These are phyloP conservation scores for Callionymus lyra DNA, from an alignment of 2,113 vertebrate species.

Conservation along the genomic window DNA sequence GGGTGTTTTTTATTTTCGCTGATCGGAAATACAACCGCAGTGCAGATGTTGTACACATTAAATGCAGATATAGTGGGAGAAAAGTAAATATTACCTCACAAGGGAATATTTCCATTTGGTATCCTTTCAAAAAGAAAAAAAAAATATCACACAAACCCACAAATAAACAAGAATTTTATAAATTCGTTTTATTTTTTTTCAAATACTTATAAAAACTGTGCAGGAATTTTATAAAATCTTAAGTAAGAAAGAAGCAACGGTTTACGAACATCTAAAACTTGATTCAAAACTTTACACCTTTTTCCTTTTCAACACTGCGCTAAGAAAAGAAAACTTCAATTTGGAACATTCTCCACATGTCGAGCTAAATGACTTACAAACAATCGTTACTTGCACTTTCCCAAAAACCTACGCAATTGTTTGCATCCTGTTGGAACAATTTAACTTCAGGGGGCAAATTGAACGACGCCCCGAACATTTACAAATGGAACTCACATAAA, in stretches of 20 bases:
- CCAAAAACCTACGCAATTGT: conserved; percentile 18
- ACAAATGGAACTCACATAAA: conserved; percentile 20
- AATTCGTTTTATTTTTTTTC: conserved; percentile 48
- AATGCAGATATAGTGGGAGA: too few relatives aligned
- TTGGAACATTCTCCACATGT: conserved; percentile 3
- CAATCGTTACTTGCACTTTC: conserved; percentile 40
- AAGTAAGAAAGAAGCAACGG: conserved; percentile 34
- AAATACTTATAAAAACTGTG: conserved; percentile 38
- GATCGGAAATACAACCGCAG: too few relatives aligned
- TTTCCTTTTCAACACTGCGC: conserved; percentile 11
- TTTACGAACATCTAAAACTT: conserved; percentile 42
- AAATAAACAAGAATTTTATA: conserved; percentile 17
- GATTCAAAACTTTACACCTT: conserved; percentile 24
- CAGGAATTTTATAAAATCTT: conserved; percentile 44
- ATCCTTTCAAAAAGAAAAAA: too few relatives aligned
- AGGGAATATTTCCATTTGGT: too few relatives aligned
- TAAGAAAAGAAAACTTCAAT: conserved; percentile 9
- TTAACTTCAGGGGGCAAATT: too few relatives aligned
- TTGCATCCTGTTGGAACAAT: not conserved
- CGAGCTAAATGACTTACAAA: conserved; percentile 3
- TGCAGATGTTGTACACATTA: too few relatives aligned
- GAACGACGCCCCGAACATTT: not conserved
- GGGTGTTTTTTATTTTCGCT: too few relatives aligned
- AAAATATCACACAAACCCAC: not conserved
- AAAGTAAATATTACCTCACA: too few relatives aligned